These are phyloP conservation scores for Mirza zaza DNA, from an alignment of 2,113 vertebrate species.

Conservation along the genomic window DNA sequence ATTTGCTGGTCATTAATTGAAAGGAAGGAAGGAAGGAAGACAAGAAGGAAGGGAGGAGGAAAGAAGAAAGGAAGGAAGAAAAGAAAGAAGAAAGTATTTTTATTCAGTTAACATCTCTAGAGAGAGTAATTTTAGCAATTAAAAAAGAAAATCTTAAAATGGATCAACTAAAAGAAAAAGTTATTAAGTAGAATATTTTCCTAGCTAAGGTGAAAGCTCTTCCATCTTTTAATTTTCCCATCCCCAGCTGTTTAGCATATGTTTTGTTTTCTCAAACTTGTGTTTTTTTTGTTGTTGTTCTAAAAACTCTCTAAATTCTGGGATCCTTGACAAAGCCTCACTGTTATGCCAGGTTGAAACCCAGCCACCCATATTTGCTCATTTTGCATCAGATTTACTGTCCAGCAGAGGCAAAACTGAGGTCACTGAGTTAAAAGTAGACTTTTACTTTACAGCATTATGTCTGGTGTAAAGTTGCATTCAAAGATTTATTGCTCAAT, in stretches of 20 bases:
- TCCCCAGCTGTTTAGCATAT: constrained; percentile 76
- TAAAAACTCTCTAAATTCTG: constrained; percentile 73
- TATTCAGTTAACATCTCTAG: neutral
- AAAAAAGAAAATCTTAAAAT: neutral
- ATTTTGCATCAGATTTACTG: constrained; percentile 78
- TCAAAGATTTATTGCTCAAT: constrained; percentile 54
- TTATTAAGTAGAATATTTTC: neutral
- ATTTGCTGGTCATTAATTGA: neutral
- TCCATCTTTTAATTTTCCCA: neutral
- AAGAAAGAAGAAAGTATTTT: neutral
- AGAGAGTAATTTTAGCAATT: constrained; percentile 14
- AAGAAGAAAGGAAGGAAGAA: neutral
- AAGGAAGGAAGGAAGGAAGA: neutral
- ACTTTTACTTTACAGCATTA: constrained; percentile 49
- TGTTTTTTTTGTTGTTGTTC: neutral
- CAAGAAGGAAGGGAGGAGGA: no score
- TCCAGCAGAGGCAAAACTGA: constrained; percentile 73
- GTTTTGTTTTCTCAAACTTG: constrained; percentile 71
- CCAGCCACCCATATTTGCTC: constrained; percentile 76
- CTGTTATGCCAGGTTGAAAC: constrained; percentile 77
- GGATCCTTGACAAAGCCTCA: constrained; percentile 75
- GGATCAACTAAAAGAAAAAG: neutral
- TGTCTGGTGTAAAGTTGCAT: constrained; percentile 33
- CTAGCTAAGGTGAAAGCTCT: constrained; percentile 39
- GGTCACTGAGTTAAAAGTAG: constrained; percentile 63